phyloP scores from a whole-genome alignment of 2,113 vertebrate species.

The Sturnus vulgaris region DNA sequence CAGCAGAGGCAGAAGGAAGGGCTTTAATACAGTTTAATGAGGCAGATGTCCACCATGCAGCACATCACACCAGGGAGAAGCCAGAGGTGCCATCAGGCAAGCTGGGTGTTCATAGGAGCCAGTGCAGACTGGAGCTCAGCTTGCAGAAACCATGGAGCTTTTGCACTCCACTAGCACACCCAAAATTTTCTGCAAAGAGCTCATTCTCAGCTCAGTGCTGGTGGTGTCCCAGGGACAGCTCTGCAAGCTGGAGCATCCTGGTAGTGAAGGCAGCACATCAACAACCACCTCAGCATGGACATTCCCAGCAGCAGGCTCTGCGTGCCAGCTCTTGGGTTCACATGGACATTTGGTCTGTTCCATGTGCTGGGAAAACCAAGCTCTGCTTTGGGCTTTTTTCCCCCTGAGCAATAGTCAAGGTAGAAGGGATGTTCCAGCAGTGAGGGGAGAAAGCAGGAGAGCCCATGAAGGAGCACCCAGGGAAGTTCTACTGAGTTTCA shows the following conservation, averaged over 20 bases:
- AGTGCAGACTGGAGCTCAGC: not conserved
- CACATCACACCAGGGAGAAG: not conserved
- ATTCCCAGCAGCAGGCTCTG: not conserved
- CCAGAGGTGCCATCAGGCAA: not conserved
- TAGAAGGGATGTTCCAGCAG: not conserved
- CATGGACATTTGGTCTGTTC: not conserved
- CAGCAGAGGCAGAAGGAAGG: not conserved
- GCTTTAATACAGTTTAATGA: not conserved
- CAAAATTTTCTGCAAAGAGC: not conserved
- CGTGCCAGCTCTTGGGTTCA: fast-evolving
- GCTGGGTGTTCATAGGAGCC: not conserved
- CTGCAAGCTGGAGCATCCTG: not conserved
- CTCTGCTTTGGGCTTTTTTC: not conserved
- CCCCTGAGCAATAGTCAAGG: not conserved
- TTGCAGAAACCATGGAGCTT: not conserved
- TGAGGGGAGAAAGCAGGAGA: not conserved
- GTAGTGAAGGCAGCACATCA: fast-evolving
- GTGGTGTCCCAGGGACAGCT: not conserved
- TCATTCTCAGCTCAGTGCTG: not conserved
- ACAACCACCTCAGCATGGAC: not conserved
- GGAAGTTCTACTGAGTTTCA: not conserved
- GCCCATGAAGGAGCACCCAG: not conserved
- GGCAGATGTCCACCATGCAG: not conserved
- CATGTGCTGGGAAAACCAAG: not conserved
- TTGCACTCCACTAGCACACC: not conserved